Conservation (phyloP, 2,888 invertebrate species). For the Cheilosia impressa region DNA sequence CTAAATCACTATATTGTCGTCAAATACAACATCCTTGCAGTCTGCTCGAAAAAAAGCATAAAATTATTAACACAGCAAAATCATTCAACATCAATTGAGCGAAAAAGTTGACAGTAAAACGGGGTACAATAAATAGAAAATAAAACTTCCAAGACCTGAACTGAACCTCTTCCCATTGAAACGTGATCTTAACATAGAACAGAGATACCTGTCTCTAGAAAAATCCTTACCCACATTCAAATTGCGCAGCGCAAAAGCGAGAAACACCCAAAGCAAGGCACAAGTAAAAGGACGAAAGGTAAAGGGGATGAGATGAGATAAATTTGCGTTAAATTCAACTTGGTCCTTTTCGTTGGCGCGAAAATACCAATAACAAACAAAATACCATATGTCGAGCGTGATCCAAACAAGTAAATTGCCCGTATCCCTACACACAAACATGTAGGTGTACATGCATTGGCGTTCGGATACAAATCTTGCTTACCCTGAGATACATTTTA, state of each 20-base stretch:
- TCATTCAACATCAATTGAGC: slow-evolving; percentile 70
- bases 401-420: slow-evolving; percentile 65
- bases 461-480: slow-evolving; percentile 32
- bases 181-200: slow-evolving; percentile 62
- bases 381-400: slow-evolving; percentile 36
- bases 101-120: slow-evolving; percentile 48
- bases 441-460: not conserved
- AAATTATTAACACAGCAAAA: slow-evolving; percentile 67
- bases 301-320: slow-evolving; percentile 10
- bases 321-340: slow-evolving; percentile 69
- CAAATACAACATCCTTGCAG: slow-evolving; percentile 29
- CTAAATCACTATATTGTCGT: slow-evolving; percentile 64
- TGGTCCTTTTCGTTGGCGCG: slow-evolving; percentile 35
- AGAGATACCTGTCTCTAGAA: slow-evolving; percentile 2
- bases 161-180: slow-evolving; percentile 8
- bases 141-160: not conserved
- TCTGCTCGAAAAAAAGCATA: slow-evolving; percentile 24
- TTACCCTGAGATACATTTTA: slow-evolving; percentile 30
- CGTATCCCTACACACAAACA: slow-evolving; percentile 21
- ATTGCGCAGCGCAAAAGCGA: not conserved
- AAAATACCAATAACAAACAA: slow-evolving; percentile 53
- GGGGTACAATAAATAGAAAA: not conserved
- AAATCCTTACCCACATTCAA: slow-evolving; percentile 45
- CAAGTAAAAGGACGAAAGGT: slow-evolving; percentile 12
- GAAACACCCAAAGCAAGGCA: not conserved